Evolutionary conservation across 2,888 invertebrate genomes (phyloP).

Genomic region (Heliconius charithonia): DNA sequence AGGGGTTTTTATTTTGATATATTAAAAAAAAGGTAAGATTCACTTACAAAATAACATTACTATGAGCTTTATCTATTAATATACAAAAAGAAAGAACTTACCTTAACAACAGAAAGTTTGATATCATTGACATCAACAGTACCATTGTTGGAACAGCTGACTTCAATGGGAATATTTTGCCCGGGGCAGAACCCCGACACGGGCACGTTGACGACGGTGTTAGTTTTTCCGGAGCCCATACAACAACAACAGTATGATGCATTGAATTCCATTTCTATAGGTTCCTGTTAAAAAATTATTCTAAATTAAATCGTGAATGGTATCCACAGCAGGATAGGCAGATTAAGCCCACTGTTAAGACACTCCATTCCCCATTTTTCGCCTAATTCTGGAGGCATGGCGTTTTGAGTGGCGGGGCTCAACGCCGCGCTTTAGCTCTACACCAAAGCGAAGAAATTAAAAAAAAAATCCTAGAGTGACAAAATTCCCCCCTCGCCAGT

Average conservation of each 20-base stretch:
- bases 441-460: too few relatives aligned
- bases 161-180: conserved; percentile 87
- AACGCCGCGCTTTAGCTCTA: too few relatives aligned
- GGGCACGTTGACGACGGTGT: conserved; percentile 78
- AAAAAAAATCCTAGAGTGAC: too few relatives aligned
- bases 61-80: not conserved
- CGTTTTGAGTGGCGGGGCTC: too few relatives aligned
- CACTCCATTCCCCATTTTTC: too few relatives aligned
- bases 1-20: too few relatives aligned
- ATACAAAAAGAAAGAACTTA: conserved; percentile 46
- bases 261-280: conserved; percentile 84
- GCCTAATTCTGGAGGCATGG: too few relatives aligned
- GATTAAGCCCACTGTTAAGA: too few relatives aligned
- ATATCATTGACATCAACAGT: conserved; percentile 85
- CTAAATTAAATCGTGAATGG: too few relatives aligned
- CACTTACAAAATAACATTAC: not conserved
- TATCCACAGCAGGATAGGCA: too few relatives aligned
- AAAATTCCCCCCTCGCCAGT: too few relatives aligned
- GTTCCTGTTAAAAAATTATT: conserved; percentile 76
- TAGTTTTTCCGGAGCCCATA: conserved; percentile 60
- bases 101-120: conserved; percentile 84
- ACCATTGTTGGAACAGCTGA: conserved; percentile 88
- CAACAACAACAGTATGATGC: conserved; percentile 86
- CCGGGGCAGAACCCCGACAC: conserved; percentile 89
- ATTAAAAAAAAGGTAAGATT: not conserved